phyloP scores from a whole-genome alignment of 2,888 invertebrate genomes.

The Agrochola circellaris region DNA sequence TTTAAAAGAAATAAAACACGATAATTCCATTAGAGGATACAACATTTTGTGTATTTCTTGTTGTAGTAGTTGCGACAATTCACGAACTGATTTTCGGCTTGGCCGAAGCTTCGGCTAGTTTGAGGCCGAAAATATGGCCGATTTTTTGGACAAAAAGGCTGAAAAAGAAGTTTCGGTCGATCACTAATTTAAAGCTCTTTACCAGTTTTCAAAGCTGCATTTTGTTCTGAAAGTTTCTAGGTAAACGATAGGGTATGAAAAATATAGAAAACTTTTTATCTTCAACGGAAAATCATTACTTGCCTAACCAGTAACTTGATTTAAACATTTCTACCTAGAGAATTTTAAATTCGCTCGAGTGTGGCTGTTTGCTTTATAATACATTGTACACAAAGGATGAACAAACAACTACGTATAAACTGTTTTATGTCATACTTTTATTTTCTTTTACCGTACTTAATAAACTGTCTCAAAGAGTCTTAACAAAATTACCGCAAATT shows the following conservation, averaged over 20 bases:
- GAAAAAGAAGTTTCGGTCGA: too few species aligned
- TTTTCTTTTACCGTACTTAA: slow-evolving; percentile 19
- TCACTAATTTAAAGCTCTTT: not conserved
- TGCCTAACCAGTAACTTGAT: not conserved
- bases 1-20: too few species aligned
- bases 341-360: not conserved
- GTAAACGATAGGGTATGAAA: not conserved
- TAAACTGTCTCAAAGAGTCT: slow-evolving; percentile 26
- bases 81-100: too few species aligned
- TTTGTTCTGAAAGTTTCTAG: not conserved
- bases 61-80: too few species aligned
- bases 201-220: not conserved
- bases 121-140: too few species aligned
- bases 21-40: too few species aligned
- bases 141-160: too few species aligned
- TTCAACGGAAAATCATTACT: not conserved
- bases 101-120: too few species aligned
- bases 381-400: not conserved
- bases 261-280: not conserved
- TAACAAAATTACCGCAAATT: slow-evolving; percentile 41
- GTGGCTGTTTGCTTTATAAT: not conserved
- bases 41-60: too few species aligned
- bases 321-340: not conserved
- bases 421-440: not conserved
- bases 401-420: not conserved